Percentiles rank a stretch among this genome's conserved stretches.
Conservation (phyloP, 2,888 invertebrate species). For the Seira sanloemensis region DNA sequence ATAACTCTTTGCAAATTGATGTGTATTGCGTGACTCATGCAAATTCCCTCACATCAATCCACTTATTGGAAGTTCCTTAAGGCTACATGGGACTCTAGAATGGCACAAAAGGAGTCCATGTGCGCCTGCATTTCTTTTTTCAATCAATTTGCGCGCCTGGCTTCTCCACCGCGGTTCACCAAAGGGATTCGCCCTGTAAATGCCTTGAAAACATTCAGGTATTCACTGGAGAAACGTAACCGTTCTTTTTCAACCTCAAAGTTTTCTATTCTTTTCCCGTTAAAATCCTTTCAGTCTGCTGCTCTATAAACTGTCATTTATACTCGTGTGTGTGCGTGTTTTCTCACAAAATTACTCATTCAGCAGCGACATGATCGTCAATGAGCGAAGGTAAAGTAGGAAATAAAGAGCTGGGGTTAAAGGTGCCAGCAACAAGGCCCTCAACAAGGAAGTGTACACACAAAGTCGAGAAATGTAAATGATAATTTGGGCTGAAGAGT, state of each 20-base stretch:
- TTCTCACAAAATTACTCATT: conserved; percentile 7
- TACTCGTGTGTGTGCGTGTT: background rate
- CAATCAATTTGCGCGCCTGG: no score
- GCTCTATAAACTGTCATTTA: no score
- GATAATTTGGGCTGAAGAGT: conserved; percentile 17
- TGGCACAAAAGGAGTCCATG: no score
- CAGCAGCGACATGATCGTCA: conserved; percentile 4
- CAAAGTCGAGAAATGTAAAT: background rate
- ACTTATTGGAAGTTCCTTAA: conserved; percentile 31
- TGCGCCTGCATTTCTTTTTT: no score
- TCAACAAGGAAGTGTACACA: background rate
- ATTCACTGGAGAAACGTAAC: no score
- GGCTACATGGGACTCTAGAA: no score
- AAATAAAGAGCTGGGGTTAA: background rate
- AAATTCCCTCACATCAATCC: conserved; percentile 49
- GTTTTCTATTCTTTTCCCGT: no score
- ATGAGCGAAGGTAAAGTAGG: conserved; percentile 1
- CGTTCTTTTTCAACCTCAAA: no score
- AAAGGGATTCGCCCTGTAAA: no score
- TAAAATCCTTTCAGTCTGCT: no score
- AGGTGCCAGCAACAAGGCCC: background rate
- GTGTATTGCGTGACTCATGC: conserved; percentile 64
- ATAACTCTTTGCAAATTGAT: conserved; percentile 63
- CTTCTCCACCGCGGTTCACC: no score
- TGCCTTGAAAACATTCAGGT: no score